Percentiles rank a stretch among this genome's conserved stretches.
Evolutionary conservation across 2,797 vertebrate species (phyloP).

Genomic region (Sebastes ruberrimus): DNA sequence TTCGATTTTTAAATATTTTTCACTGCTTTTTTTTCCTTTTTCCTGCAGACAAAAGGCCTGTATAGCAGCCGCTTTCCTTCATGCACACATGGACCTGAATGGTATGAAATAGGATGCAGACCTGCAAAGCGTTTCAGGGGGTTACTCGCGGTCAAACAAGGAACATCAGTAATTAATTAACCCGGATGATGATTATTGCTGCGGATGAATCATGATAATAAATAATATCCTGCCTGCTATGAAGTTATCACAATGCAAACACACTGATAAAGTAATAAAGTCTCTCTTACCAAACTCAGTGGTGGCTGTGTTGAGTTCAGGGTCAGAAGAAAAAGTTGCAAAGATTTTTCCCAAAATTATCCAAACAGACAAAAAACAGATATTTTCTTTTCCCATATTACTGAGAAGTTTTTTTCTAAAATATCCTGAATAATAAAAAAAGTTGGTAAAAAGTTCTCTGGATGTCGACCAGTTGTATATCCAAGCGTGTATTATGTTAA

Average conservation of each 20-base stretch:
- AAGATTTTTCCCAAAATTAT: slow-evolving; percentile 72
- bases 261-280: neutral
- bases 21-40: neutral
- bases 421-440: slow-evolving; percentile 6
- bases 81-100: slow-evolving; percentile 43
- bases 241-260: neutral
- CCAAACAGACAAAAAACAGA: slow-evolving; percentile 72
- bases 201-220: neutral
- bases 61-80: slow-evolving; percentile 3
- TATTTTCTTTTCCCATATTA: slow-evolving; percentile 81
- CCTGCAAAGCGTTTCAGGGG: slow-evolving; percentile 21
- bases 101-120: slow-evolving; percentile 41
- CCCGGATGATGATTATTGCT: neutral
- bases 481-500: slow-evolving; percentile 30
- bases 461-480: slow-evolving; percentile 21
- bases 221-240: neutral
- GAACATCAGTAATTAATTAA: slow-evolving; percentile 23
- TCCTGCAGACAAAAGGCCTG: slow-evolving; percentile 45
- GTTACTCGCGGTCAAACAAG: slow-evolving; percentile 62
- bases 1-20: neutral
- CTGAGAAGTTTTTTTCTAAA: slow-evolving; percentile 16
- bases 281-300: slow-evolving; percentile 72
- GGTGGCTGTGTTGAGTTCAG: slow-evolving; percentile 45
- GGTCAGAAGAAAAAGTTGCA: slow-evolving; percentile 68
- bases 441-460: neutral